phyloP scores from a whole-genome alignment of 1,140 invertebrate genomes.

The Leptopilina clavipes region DNA sequence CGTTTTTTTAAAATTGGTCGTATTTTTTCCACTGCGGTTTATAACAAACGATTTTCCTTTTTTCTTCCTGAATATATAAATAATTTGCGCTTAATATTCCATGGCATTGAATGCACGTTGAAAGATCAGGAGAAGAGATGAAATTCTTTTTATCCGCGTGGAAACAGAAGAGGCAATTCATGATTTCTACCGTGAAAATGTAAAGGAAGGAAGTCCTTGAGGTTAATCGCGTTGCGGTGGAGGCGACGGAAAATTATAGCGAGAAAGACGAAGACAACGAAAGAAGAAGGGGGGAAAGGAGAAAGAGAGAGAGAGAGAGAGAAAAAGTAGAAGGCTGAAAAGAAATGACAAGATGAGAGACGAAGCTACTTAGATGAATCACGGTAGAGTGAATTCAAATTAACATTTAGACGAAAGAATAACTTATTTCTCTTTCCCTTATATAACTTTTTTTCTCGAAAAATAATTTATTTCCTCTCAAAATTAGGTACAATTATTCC shows the following conservation, averaged over 20 bases:
- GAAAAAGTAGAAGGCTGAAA: neutral
- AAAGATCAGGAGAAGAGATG: neutral
- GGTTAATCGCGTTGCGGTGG: constrained; percentile 13
- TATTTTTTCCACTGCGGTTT: no score
- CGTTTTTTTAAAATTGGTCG: no score
- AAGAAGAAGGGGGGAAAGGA: neutral
- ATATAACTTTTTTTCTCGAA: neutral
- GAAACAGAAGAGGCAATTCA: neutral
- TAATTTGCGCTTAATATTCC: neutral
- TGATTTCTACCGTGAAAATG: constrained; percentile 1
- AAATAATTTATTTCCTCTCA: neutral
- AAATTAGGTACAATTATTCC: neutral
- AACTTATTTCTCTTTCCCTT: neutral
- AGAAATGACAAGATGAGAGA: constrained; percentile 19
- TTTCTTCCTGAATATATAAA: neutral
- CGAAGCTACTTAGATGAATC: constrained; percentile 19
- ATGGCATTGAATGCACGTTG: neutral
- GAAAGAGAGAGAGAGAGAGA: neutral
- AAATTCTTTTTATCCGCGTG: neutral
- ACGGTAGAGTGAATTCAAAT: constrained; percentile 7
- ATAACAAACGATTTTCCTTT: no score
- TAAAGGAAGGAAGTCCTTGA: constrained; percentile 11
- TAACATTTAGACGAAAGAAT: constrained; percentile 20
- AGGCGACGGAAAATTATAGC: constrained; percentile 18
- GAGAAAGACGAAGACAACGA: neutral